Conservation (phyloP, 2,113 vertebrate genomes). For the Megaptera novaeangliae region DNA sequence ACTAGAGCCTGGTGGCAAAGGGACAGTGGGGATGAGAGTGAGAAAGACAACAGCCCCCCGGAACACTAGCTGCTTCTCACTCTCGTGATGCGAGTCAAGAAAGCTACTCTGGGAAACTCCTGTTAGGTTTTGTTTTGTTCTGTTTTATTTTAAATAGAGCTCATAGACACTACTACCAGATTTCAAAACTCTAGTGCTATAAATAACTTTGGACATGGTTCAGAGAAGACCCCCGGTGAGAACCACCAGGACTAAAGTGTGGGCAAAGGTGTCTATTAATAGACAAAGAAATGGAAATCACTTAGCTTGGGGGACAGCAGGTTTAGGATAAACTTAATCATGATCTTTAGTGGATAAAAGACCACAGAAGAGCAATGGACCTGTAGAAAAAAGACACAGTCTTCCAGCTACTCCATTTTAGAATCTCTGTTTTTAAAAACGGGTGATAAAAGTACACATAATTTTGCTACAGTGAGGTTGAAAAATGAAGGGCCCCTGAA, state of each 20-base stretch:
- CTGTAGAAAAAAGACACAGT: not conserved
- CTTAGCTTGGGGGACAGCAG: not conserved
- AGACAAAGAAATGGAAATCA: constrained; percentile 9
- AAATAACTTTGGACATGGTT: constrained; percentile 42
- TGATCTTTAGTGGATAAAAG: not conserved
- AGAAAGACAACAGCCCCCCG: not conserved
- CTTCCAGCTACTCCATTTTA: not conserved
- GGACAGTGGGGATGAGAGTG: not conserved
- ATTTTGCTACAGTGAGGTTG: not conserved
- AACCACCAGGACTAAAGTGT: not conserved
- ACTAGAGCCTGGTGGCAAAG: not conserved
- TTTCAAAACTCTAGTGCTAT: constrained; percentile 32
- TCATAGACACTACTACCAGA: constrained; percentile 19
- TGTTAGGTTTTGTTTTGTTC: not conserved
- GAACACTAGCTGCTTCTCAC: not conserved
- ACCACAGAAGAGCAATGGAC: not conserved
- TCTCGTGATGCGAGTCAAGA: not conserved
- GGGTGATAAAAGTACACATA: not conserved
- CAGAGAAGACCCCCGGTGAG: constrained; percentile 24
- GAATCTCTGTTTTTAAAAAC: not conserved
- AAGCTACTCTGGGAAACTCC: not conserved
- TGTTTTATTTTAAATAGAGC: not conserved
- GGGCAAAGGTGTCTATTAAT: not conserved
- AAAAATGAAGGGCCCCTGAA: not conserved
- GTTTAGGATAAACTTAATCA: not conserved